Conservation (phyloP, 2,113 vertebrate genomes). For the Ellobius talpinus region DNA sequence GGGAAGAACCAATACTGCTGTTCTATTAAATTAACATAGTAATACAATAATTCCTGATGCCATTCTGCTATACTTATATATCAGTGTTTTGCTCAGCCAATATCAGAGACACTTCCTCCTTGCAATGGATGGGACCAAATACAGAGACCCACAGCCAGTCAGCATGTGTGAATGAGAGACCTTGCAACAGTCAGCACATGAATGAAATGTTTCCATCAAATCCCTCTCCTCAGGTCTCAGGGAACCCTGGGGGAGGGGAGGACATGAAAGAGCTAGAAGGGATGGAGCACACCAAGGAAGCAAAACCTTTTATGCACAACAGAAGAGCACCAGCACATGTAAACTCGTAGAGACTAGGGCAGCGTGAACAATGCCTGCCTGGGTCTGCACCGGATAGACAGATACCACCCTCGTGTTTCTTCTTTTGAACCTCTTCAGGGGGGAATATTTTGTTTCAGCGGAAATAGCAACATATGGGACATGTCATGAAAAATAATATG, state of each 20-base stretch:
- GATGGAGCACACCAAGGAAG: neutral
- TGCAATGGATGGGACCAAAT: neutral
- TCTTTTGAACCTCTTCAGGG: neutral
- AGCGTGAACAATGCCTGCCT: neutral
- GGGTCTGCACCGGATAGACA: neutral
- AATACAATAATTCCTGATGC: neutral
- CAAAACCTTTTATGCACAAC: too few species aligned
- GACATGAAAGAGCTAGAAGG: neutral
- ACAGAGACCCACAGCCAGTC: neutral
- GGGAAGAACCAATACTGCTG: neutral
- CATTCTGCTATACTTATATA: neutral
- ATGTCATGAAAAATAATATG: neutral
- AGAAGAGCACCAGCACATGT: neutral
- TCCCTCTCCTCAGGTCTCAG: neutral
- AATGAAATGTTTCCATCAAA: neutral
- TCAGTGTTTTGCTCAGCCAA: neutral
- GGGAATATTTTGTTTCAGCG: neutral
- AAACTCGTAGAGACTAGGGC: neutral
- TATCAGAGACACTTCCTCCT: neutral
- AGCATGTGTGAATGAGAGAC: neutral
- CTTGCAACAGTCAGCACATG: neutral
- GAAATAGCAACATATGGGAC: neutral
- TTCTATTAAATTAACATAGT: neutral
- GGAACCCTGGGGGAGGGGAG: neutral
- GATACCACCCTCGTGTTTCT: neutral